phyloP scores from a whole-genome alignment of 2,113 vertebrate species.

The Pygathrix nemaeus region DNA sequence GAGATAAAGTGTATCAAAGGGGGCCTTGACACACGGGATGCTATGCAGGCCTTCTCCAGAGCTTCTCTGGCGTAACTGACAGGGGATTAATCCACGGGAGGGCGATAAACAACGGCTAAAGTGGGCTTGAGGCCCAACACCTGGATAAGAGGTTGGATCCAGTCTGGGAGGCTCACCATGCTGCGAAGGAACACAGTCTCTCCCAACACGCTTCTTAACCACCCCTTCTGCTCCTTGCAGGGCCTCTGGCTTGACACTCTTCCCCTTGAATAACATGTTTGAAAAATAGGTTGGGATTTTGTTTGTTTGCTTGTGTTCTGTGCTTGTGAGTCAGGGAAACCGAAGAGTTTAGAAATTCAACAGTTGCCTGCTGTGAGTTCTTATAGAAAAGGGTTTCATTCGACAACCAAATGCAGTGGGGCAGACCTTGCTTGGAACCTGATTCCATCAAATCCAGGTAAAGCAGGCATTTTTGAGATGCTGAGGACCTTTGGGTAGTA shows the following conservation, averaged over 20 bases:
- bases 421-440: not conserved
- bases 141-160: constrained; percentile 76
- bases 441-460: fast-evolving
- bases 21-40: constrained; percentile 84
- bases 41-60: constrained; percentile 85
- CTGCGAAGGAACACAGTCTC: constrained; percentile 9
- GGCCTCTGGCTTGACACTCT: not conserved
- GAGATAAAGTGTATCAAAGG: constrained; percentile 86
- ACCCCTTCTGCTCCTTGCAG: not conserved
- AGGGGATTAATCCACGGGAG: constrained; percentile 84
- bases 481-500: fast-evolving
- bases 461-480: not conserved
- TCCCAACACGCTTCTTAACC: not conserved
- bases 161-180: not conserved
- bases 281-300: not conserved
- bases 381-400: not conserved
- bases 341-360: not conserved
- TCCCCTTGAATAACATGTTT: constrained; percentile 53
- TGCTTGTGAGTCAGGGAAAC: not conserved
- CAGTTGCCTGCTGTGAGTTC: not conserved
- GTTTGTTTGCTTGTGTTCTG: constrained; percentile 45
- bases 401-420: not conserved
- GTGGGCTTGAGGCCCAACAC: constrained; percentile 82
- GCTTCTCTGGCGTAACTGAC: constrained; percentile 83
- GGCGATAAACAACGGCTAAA: constrained; percentile 81